phyloP scores from a whole-genome alignment of 2,888 invertebrate species.

The Diarsia brunnea region DNA sequence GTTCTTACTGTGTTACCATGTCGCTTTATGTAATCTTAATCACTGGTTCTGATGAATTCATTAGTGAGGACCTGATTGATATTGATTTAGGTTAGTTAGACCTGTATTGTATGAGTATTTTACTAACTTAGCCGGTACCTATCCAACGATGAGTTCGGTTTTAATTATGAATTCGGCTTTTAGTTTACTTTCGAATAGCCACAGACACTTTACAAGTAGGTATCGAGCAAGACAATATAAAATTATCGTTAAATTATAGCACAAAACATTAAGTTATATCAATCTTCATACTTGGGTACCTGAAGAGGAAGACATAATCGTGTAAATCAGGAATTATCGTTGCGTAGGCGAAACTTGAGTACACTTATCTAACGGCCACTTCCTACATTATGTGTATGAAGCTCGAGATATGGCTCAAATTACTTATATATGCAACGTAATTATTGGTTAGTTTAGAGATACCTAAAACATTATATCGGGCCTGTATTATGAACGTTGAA shows the following conservation, averaged over 20 bases:
- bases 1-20: slow-evolving; percentile 51
- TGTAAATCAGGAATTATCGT: slow-evolving; percentile 40
- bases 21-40: slow-evolving; percentile 54
- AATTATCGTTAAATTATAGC: neutral
- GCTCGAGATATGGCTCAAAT: slow-evolving; percentile 39
- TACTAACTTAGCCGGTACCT: neutral
- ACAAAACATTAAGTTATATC: slow-evolving; percentile 1
- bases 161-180: neutral
- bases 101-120: neutral
- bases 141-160: neutral
- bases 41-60: slow-evolving; percentile 22
- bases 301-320: slow-evolving; percentile 19
- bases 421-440: slow-evolving; percentile 23
- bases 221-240: neutral
- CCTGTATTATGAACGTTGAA: neutral
- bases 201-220: neutral
- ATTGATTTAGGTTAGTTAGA: neutral
- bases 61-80: slow-evolving; percentile 26
- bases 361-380: slow-evolving; percentile 60
- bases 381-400: slow-evolving; percentile 52
- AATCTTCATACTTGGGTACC: slow-evolving; percentile 34
- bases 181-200: neutral
- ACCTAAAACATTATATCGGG: neutral
- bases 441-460: slow-evolving; percentile 24
- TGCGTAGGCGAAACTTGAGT: slow-evolving; percentile 54